phyloP scores from a whole-genome alignment of 2,797 vertebrate species.

The Pangasius mekongensis region DNA sequence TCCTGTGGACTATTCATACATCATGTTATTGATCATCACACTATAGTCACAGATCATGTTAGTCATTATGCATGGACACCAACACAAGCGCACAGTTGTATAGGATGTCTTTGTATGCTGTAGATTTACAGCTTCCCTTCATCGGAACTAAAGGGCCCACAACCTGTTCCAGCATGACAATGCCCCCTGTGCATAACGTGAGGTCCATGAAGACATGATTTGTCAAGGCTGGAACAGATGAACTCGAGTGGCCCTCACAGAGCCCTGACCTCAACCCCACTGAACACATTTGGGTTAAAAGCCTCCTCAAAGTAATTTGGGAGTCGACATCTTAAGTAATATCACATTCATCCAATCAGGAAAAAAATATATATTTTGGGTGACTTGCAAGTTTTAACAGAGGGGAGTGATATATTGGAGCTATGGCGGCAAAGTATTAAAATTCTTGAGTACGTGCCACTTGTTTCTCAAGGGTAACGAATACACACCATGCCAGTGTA shows the following conservation, averaged over 20 bases:
- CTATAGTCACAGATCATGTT: not conserved
- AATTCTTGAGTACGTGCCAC: not conserved
- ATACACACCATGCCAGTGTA: constrained; percentile 81
- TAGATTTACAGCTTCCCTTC: not conserved
- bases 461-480: not conserved
- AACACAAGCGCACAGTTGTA: not conserved
- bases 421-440: not conserved
- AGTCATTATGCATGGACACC: not conserved
- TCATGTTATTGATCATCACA: not conserved
- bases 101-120: not conserved
- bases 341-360: not conserved
- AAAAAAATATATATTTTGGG: not conserved
- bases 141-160: not conserved
- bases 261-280: not conserved
- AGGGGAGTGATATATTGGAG: not conserved
- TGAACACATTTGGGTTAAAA: too few relatives aligned
- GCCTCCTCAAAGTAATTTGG: not conserved
- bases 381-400: not conserved
- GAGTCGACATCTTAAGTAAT: not conserved
- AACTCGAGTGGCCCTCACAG: not conserved
- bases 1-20: not conserved
- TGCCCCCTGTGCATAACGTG: not conserved
- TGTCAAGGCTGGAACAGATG: not conserved
- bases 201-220: not conserved
- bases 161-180: not conserved